Base-by-base conservation (phyloP, 2,888 invertebrate genomes). In the Leucophenga maculata region DNA sequence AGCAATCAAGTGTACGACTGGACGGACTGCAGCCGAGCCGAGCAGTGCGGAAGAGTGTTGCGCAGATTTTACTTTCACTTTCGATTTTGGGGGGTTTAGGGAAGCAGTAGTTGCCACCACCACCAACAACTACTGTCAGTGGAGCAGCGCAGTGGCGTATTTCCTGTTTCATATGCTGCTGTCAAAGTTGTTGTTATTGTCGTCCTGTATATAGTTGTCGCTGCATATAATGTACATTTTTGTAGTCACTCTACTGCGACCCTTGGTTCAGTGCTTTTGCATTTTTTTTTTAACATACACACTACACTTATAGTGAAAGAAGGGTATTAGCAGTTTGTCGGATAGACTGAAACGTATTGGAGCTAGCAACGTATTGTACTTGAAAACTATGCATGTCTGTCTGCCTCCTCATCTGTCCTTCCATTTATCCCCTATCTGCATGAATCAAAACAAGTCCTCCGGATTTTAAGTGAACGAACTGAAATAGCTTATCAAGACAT, bases 211-310 rank as follows among this genome's bases (percentile, higher is more conserved):
- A 52, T 48, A 39, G 44, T 55, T 64, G 39, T 50, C 52, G 67
- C 55, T 83, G 84, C 83, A 83, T 82, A 84, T 82, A 84, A 82
- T 83, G 83, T 82, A 82, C 80, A 73, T 78, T 76, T 70, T 50
- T 39, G 9, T 11, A 39, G 39, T 39, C 39, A 11, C 8, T 39
- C 11, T 39, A 44, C 54, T 22, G 48, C 22, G 62, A 3, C n/a
- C 13, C 59, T 48, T 81, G 77, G 78, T 80, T 83, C 74, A 75
- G 78, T 83, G 79, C 83, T 83, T 83, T 84, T 84, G 83, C 83
- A 82, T 77, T 84, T 81, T 71, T 76, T 22, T 18, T 39, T 39
- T 39, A 3, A 6, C 8, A 3, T 26, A 26, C 26, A 26, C 26
- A 2, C 26, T 26, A 3, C 26, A 26, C 26, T 3, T 4, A 26